phyloP scores from a whole-genome alignment of 2,888 invertebrate genomes.

The Anthophora plumipes region DNA sequence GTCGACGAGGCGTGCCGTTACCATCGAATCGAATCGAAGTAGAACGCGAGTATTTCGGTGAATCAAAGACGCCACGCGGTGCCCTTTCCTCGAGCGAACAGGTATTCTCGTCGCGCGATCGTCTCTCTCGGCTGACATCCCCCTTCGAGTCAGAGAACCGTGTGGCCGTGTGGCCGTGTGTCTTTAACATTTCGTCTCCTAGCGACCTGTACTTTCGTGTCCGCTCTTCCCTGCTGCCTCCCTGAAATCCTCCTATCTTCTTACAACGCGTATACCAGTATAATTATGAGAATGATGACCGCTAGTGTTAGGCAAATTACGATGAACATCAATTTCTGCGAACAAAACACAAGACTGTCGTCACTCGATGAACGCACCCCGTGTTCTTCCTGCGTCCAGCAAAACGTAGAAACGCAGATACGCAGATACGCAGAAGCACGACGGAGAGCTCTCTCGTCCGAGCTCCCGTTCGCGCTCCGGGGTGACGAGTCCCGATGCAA shows the following conservation, averaged over 20 bases:
- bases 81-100: too few relatives aligned
- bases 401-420: too few relatives aligned
- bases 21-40: background rate
- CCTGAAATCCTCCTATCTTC: conserved; percentile 50
- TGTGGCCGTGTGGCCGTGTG: too few relatives aligned
- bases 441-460: background rate
- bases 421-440: background rate
- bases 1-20: background rate
- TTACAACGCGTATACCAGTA: conserved; percentile 85
- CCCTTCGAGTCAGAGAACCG: too few relatives aligned
- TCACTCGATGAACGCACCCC: conserved; percentile 31
- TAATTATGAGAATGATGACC: conserved; percentile 91
- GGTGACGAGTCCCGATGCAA: background rate
- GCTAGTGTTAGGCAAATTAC: conserved; percentile 92
- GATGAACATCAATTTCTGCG: conserved; percentile 96
- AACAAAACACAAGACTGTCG: conserved; percentile 83
- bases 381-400: background rate
- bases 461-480: background rate
- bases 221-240: background rate
- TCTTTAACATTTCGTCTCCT: too few relatives aligned
- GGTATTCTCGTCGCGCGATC: too few relatives aligned
- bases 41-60: background rate
- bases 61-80: too few relatives aligned
- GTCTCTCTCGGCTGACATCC: too few relatives aligned
- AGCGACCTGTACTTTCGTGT: conserved; percentile 4